Evolutionary conservation across 92 coral and sea anemone species (phyloP), one percentile per base, ranked within the genome.

Genomic region (Bergia puertoricense): DNA sequence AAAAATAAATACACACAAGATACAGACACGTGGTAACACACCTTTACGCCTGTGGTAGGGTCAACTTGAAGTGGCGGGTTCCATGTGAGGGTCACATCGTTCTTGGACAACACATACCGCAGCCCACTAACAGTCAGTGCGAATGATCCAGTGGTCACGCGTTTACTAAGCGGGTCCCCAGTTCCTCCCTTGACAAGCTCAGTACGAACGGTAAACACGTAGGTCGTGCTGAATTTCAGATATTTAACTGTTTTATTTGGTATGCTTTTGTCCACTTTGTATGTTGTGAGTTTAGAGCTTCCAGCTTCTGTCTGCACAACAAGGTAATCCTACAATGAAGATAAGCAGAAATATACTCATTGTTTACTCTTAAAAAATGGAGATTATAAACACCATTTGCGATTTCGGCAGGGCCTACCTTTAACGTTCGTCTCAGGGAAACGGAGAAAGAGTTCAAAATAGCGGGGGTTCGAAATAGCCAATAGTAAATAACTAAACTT

Each of bases 21-120:
- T 41, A 18, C 7, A 20, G 43, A 8, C 30, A 44, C 2, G 39
- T 14, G 56, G 14, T 16, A 6, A 84, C 87, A 69, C 7, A 84
- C 87, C 66, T 68, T 45, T 39, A 84, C 46, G 30, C 66, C 66
- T 13, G 41, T 42, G 23, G 15, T 4, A 45, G 85, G 85, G 37
- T 84, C 46, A 40, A 84, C 79, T 37, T 84, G 78, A 10, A 46
- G 78, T 30, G 87, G 87, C 8, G 67, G 79, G 41, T 84, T 84
- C 87, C 87, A 84, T 2, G 23, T 2, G 22, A 84, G 87, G 2
- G 22, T 23, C n/a, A 84, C 44, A 5, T 14, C 0, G 46, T 84
- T 84, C 48, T 72, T 48, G 30, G 66, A 30, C 78, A 84, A 39
- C 14, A 9, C n/a, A 20, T 84, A 48, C 3, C 9, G 37, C 36